Conservation (phyloP, 2,113 vertebrate species). For the Willisornis vidua region DNA sequence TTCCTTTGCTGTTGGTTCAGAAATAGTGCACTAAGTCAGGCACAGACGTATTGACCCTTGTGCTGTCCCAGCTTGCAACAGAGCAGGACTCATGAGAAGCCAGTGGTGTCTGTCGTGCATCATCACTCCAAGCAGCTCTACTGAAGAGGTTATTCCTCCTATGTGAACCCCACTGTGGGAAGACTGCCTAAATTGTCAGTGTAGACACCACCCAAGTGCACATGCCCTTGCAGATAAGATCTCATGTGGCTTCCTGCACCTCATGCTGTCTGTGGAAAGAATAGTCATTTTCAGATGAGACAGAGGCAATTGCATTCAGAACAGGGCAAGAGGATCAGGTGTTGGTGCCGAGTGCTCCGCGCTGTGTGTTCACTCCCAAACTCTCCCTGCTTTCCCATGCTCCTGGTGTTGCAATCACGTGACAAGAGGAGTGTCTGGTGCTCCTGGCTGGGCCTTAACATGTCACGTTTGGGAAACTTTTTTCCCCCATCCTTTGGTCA, state of each 20-base stretch:
- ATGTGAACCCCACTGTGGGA: constrained; percentile 38
- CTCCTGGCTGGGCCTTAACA: background rate
- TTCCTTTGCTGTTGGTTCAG: background rate
- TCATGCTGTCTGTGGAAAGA: constrained; percentile 5
- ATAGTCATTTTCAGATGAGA: constrained; percentile 49
- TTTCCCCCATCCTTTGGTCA: background rate
- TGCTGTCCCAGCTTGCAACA: constrained; percentile 11
- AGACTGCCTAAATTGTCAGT: constrained; percentile 30
- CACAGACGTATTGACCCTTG: background rate
- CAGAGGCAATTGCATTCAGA: background rate
- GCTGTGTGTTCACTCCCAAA: background rate
- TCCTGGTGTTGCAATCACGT: fast-evolving
- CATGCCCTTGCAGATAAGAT: constrained; percentile 59
- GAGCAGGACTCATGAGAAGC: constrained; percentile 9
- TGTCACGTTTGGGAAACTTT: background rate
- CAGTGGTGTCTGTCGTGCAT: background rate
- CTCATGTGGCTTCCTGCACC: constrained; percentile 64
- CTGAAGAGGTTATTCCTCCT: constrained; percentile 14
- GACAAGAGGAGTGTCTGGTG: background rate
- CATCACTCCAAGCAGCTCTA: background rate
- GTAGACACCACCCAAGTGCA: constrained; percentile 54
- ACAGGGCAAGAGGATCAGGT: background rate
- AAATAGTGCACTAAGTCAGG: background rate
- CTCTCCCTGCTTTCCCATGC: background rate
- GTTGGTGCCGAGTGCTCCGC: background rate